A percentile compares a stretch with the other conserved stretches of the same genome.
Evolutionary conservation across 2,797 vertebrate species (phyloP).

Genomic region (Antennarius maculatus): DNA sequence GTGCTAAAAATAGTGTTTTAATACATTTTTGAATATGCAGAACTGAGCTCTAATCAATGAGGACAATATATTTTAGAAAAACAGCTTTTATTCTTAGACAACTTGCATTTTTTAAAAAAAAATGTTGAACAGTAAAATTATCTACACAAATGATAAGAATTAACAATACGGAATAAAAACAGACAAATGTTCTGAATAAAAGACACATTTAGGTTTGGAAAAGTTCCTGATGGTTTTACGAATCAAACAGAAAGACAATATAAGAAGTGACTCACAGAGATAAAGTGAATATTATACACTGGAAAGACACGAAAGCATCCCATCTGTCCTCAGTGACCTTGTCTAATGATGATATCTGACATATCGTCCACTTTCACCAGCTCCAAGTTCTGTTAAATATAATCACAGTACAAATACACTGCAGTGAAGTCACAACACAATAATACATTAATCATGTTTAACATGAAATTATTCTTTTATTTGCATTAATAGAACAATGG

Average conservation of each 20-base stretch:
- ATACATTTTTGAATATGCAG: not conserved
- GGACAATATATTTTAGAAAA: not conserved
- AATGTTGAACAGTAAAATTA: constrained; percentile 19
- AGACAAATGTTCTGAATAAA: not conserved
- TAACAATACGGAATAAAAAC: constrained; percentile 18
- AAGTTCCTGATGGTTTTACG: not conserved
- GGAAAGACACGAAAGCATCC: not conserved
- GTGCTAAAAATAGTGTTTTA: constrained; percentile 6
- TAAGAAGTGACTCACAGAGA: constrained; percentile 1
- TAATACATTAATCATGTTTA: not conserved
- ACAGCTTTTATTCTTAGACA: constrained; percentile 64
- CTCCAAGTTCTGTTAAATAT: constrained; percentile 85
- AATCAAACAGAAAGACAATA: constrained; percentile 4
- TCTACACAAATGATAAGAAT: constrained; percentile 36
- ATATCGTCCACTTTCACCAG: constrained; percentile 89
- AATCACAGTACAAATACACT: not conserved
- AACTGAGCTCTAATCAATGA: too few species aligned
- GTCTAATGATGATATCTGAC: constrained; percentile 89
- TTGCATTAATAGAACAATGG: not conserved
- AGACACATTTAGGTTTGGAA: not conserved
- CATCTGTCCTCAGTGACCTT: constrained; percentile 72
- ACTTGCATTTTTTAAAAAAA: constrained; percentile 34
- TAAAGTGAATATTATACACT: constrained; percentile 4
- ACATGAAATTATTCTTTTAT: too few species aligned
- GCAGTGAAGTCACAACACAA: not conserved